A percentile compares a stretch with the other conserved stretches of the same genome.
These are phyloP conservation scores for Parasteatoda tepidariorum DNA, from an alignment of 1,140 invertebrate genomes.

Conservation along the genomic window DNA sequence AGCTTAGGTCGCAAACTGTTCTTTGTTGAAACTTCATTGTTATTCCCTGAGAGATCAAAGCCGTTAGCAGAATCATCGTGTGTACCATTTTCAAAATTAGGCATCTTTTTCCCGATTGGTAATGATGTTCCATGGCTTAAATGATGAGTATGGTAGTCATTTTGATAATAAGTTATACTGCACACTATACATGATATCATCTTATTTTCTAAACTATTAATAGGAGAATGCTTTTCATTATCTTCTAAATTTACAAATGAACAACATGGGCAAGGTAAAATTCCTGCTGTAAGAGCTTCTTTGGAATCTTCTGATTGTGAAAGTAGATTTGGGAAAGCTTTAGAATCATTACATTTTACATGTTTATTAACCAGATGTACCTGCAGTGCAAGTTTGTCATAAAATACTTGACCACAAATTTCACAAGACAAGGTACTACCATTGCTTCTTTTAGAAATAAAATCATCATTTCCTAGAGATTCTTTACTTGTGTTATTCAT, in stretches of 20 bases:
- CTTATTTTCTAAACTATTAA: constrained; percentile 2
- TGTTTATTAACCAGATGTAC: constrained; percentile 73
- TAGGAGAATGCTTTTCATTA: not conserved
- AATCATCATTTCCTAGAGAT: constrained; percentile 72
- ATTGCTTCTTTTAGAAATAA: constrained; percentile 63
- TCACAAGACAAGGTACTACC: constrained; percentile 66
- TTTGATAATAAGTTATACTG: constrained; percentile 43
- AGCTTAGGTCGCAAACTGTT: constrained; percentile 23
- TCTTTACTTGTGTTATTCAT: constrained; percentile 80
- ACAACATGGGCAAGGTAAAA: constrained; percentile 55
- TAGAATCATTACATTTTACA: constrained; percentile 63
- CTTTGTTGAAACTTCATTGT: constrained; percentile 2
- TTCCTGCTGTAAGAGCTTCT: constrained; percentile 8
- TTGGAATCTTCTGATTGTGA: constrained; percentile 26
- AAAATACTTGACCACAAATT: constrained; percentile 71
- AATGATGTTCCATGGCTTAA: constrained; percentile 31
- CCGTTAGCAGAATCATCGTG: constrained; percentile 12
- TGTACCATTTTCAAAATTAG: constrained; percentile 29
- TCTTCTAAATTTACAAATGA: constrained; percentile 50
- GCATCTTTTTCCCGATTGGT: constrained; percentile 3
- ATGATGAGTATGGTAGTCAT: constrained; percentile 51
- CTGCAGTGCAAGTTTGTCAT: constrained; percentile 71
- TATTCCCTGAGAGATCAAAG: constrained; percentile 18
- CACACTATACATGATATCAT: constrained; percentile 40
- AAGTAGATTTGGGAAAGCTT: constrained; percentile 8